Conservation (phyloP, 2,797 vertebrate species). For the Pogoniulus pusillus region DNA sequence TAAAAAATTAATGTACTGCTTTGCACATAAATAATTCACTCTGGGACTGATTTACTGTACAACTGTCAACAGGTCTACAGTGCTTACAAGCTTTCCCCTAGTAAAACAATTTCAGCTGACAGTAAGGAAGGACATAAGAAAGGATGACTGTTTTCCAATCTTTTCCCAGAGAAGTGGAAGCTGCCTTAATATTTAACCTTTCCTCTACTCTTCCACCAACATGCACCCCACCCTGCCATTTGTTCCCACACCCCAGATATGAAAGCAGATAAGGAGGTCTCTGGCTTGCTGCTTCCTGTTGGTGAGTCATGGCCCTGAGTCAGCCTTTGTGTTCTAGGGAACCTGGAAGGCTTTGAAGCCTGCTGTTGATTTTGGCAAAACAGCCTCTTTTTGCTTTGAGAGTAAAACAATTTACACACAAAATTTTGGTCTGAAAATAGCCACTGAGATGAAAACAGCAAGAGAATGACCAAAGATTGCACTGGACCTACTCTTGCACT, state of each 20-base stretch:
- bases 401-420: slow-evolving; percentile 62
- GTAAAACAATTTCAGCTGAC: neutral
- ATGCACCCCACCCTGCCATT: accelerated
- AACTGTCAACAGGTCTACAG: neutral
- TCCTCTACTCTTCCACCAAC: slow-evolving; percentile 15
- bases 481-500: neutral
- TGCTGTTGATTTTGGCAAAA: slow-evolving; percentile 73
- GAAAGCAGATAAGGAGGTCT: slow-evolving; percentile 70
- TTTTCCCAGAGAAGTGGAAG: slow-evolving; percentile 30
- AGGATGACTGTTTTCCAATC: slow-evolving; percentile 12
- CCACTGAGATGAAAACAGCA: slow-evolving; percentile 24
- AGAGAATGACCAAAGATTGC: neutral
- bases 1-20: neutral
- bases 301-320: slow-evolving; percentile 79
- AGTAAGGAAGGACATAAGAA: neutral
- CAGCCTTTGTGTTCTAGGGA: slow-evolving; percentile 78
- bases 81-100: neutral
- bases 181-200: slow-evolving; percentile 57
- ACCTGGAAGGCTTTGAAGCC: slow-evolving; percentile 78
- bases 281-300: slow-evolving; percentile 73
- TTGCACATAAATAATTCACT: neutral
- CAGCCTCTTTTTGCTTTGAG: slow-evolving; percentile 54
- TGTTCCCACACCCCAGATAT: slow-evolving; percentile 75
- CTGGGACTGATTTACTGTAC: neutral
- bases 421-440: slow-evolving; percentile 65